Evolutionary conservation across 2,888 invertebrate species (phyloP), one percentile per base, ranked within the genome.

Genomic region (Muscina levida): DNA sequence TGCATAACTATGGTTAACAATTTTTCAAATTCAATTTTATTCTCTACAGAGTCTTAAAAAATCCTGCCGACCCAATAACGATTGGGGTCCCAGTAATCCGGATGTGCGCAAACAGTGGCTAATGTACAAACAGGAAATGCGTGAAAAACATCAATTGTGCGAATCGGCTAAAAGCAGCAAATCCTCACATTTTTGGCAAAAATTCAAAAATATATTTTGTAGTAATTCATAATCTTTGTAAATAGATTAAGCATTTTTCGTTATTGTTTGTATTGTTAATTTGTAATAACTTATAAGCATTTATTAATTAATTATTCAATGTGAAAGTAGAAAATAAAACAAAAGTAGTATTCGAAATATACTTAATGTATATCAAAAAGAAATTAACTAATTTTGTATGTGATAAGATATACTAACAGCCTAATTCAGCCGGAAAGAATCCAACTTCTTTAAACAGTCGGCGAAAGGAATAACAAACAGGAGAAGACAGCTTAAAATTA

Each of bases 31-130:
- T 46, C 2, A 46, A 48, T 48, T 71, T 8, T 31, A n/a, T 31
- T 31, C 8, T 31, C 31, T 31, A 31, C 37, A 84, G 85, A 42
- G 74, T 15, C 42, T 84, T 22, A 73, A 72, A 72, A 78, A 77
- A 11, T 79, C 82, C 11, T 79, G 72, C 4, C 42, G n/a, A 2
- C 74, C 83, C 10, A 83, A 71, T 68, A 59, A 79, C 0, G 79
- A 83, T 46, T 85, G 85, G 85, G 85, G 85, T 17, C 85, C 85
- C 24, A 79, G 67, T n/a, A 83, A 84, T 66, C 79, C 82, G 1
- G 51, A 66, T 48, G 77, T 77, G 42, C 76, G 80, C 6, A 81
- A 79, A 48, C 74, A 83, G 39, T 85, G 85, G 85, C 42, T 82
- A 1, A 11, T 80, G 26, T 84, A 83, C 37, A 85, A 85, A 26